Conservation (phyloP, 1,140 invertebrate genomes). For the Meloidogyne chitwoodi region DNA sequence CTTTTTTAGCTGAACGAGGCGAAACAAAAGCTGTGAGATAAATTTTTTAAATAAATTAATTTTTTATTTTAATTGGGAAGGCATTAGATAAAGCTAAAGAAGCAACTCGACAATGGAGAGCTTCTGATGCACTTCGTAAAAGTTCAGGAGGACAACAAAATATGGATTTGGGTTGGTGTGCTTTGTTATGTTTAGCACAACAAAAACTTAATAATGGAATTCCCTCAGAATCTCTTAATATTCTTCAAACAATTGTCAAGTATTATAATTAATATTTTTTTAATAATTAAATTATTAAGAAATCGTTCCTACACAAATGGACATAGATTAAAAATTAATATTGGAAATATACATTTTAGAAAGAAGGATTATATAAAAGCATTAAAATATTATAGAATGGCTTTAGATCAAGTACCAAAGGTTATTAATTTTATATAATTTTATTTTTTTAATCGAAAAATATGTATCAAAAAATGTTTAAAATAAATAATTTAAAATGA, state of each 20-base stretch:
- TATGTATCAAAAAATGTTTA: no score
- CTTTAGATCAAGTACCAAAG: constrained; percentile 85
- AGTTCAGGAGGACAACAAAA: not conserved
- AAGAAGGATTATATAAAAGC: constrained; percentile 89
- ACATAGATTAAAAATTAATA: constrained; percentile 88
- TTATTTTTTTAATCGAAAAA: no score
- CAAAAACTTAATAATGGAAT: constrained; percentile 89
- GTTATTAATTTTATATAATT: constrained; percentile 61
- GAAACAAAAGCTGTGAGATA: constrained; percentile 64
- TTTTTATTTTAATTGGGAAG: constrained; percentile 70
- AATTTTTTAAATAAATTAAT: constrained; percentile 18
- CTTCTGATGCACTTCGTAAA: constrained; percentile 1
- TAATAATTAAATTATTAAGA: constrained; percentile 49
- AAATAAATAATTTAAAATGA: no score
- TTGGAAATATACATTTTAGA: constrained; percentile 94
- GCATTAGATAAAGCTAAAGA: constrained; percentile 20
- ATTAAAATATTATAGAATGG: constrained; percentile 94
- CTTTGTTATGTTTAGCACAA: constrained; percentile 14
- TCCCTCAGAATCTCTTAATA: constrained; percentile 88
- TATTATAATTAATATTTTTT: constrained; percentile 40
- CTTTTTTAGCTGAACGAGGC: constrained; percentile 67
- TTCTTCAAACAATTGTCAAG: constrained; percentile 69
- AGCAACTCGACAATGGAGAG: constrained; percentile 14
- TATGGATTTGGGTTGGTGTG: constrained; percentile 11
- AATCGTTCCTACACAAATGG: constrained; percentile 60